Evolutionary conservation across 2,888 invertebrate species (phyloP), one percentile per base, ranked within the genome.

Genomic region (Megaustenia siamemsis): DNA sequence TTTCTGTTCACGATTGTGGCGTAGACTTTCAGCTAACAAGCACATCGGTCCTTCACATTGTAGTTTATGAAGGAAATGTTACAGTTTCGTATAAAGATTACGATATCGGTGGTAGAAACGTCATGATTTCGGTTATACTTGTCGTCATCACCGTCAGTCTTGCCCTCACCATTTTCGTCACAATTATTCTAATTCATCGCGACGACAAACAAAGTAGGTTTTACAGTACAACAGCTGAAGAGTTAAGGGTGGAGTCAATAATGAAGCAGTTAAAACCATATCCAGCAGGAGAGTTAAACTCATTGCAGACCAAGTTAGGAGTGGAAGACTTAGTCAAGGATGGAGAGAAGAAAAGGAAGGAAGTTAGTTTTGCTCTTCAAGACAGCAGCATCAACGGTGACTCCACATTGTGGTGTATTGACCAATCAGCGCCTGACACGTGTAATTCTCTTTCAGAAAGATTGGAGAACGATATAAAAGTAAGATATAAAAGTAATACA

Each of bases 341-440:
- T 18, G 78, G 71, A 28, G 83, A 82, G n/a, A 86, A 85, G 68
- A 87, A 87, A 68, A 89, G 87, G 75, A 88, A 90, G 75, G 89
- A 89, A 71, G 90, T 90, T 73, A 90, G 90, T 71, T 89, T 89
- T 69, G 89, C 88, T 1, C 71, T 89, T 79, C 88, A 89, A 32
- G 89, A 88, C 40, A 86, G 85, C 78, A 88, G 86, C 63, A 68
- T 82, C 5, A 68, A 38, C 53, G 21, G 35, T 21, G 12, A 15
- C 6, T 63, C 56, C 24, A 43, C 63, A 12, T 28, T 82, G 75
- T n/a, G n/a, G n/a, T n/a, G n/a, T n/a, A n/a, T n/a, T n/a, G n/a
- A n/a, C n/a, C n/a, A n/a, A n/a, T n/a, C n/a, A n/a, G n/a, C n/a
- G n/a, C n/a, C n/a, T n/a, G n/a, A n/a, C n/a, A n/a, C n/a, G n/a